Conservation (phyloP, 2,888 invertebrate genomes). For the Monopis laevigella region DNA sequence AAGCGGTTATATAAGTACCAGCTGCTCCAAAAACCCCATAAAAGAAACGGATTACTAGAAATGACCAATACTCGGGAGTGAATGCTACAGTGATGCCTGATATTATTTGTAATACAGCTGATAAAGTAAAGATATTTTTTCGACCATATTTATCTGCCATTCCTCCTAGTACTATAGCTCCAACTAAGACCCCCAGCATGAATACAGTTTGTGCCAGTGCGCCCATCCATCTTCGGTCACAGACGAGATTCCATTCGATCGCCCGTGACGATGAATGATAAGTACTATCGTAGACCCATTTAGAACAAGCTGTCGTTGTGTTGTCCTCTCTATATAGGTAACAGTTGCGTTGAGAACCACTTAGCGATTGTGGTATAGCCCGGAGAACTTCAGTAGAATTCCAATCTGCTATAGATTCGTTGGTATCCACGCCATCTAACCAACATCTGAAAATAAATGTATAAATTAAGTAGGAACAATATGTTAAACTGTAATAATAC, state of each 20-base stretch:
- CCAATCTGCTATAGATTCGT: slow-evolving; percentile 59
- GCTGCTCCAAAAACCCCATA: slow-evolving; percentile 87
- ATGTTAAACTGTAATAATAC: too few relatives aligned
- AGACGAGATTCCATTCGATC: slow-evolving; percentile 87
- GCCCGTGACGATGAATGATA: slow-evolving; percentile 78
- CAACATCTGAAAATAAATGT: slow-evolving; percentile 61
- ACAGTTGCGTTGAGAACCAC: slow-evolving; percentile 71
- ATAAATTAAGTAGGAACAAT: slow-evolving; percentile 1
- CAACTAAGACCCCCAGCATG: slow-evolving; percentile 88
- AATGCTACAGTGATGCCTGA: slow-evolving; percentile 80
- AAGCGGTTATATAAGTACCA: slow-evolving; percentile 76
- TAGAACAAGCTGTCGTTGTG: slow-evolving; percentile 37
- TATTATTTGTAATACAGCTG: slow-evolving; percentile 76
- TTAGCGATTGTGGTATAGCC: slow-evolving; percentile 65
- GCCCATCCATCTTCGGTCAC: slow-evolving; percentile 82
- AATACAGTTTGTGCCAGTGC: slow-evolving; percentile 80
- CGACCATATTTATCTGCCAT: slow-evolving; percentile 86
- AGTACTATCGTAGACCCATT: slow-evolving; percentile 77
- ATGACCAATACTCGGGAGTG: slow-evolving; percentile 79
- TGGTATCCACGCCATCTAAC: slow-evolving; percentile 70
- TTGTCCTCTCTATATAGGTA: slow-evolving; percentile 54
- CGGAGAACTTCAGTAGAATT: slow-evolving; percentile 60
- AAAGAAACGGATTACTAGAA: slow-evolving; percentile 72
- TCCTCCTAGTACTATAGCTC: slow-evolving; percentile 82
- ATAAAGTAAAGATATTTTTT: slow-evolving; percentile 83